Base-by-base conservation (phyloP, 2,113 vertebrate genomes). In the Phasianus colchicus region DNA sequence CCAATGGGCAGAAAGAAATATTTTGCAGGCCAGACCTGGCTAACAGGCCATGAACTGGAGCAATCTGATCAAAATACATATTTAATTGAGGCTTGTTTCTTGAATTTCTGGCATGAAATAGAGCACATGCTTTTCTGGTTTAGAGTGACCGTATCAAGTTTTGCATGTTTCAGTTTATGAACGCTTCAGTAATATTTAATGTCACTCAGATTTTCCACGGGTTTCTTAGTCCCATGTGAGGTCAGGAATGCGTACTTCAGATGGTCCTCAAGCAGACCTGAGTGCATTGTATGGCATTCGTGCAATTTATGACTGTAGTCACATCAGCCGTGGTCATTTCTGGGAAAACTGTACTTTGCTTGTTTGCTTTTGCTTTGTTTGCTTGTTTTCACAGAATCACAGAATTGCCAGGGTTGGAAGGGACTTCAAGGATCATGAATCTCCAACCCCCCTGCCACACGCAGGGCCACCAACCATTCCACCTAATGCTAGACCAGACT, bases 11-110 rank as follows among this genome's bases (percentile, higher is more conserved):
- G 79, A 83, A 27, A 86, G 76, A 77, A 88, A 88, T 93, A 47
- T 83, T 96, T 91, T 77, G 20, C 73, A 40, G 61, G 80, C 83
- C 86, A 95, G 76, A 94, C 92, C 80, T 81, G 90, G 24, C 90
- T 96, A 93, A 94, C 94, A 72, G 86, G 52, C 86, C 73, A 86
- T 76, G 77, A 86, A 84, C 76, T 43, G 42, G 42, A 95, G 34
- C 61, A 81, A 71, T 95, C 55, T 73, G 52, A 94, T 66, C 65
- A 84, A 93, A 90, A 78, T 71, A 27, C 47, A 16, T 90, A 83
- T 75, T 88, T 90, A 95, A 88, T 90, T 88, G 80, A 60, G 86
- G 55, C 25, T 75, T 83, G 47, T 81, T 90, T 80, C 83, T 95
- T 81, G 32, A 67, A 48, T 86, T 83, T 88, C 52, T 95, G 94